Percentiles rank a stretch among this genome's conserved stretches.
phyloP scores from a whole-genome alignment of 2,888 invertebrate species.

The Hypolimnas misippus region DNA sequence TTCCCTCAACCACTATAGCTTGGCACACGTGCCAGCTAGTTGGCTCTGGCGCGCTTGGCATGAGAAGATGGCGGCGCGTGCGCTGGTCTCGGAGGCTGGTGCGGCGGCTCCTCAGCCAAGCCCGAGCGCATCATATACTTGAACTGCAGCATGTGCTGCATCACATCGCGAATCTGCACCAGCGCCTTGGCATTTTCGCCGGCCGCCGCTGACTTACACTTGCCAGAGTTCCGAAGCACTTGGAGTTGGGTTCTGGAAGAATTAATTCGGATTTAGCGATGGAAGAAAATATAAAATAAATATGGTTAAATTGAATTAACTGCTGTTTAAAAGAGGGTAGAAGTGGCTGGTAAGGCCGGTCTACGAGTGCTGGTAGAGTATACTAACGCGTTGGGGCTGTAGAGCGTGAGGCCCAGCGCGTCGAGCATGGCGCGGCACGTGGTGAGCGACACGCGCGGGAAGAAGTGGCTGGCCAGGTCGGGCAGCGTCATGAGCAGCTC shows the following conservation, averaged over 20 bases:
- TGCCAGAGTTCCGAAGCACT: constrained; percentile 90
- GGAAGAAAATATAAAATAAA: too few species aligned
- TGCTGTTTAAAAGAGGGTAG: too few species aligned
- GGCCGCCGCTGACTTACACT: constrained; percentile 86
- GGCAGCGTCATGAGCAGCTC: constrained; percentile 93
- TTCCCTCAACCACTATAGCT: too few species aligned
- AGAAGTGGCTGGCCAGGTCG: constrained; percentile 92
- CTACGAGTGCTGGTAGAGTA: too few species aligned
- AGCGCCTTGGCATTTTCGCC: constrained; percentile 89
- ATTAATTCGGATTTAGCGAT: neutral
- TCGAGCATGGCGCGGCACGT: constrained; percentile 92
- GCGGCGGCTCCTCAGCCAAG: constrained; percentile 58
- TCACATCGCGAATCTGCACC: constrained; percentile 92
- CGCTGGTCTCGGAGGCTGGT: constrained; percentile 48
- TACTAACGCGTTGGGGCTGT: constrained; percentile 92
- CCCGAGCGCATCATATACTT: constrained; percentile 91
- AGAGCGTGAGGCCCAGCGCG: constrained; percentile 91
- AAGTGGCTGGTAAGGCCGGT: too few species aligned
- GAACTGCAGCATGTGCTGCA: constrained; percentile 93
- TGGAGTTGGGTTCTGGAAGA: constrained; percentile 87
- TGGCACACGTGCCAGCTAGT: constrained; percentile 48
- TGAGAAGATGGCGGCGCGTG: constrained; percentile 52
- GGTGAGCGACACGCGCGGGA: constrained; percentile 89
- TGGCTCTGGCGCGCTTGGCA: constrained; percentile 68
- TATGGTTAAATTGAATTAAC: too few species aligned